Evolutionary conservation across 2,113 vertebrate species (phyloP).

Genomic region (Chascanopsetta lugubris): DNA sequence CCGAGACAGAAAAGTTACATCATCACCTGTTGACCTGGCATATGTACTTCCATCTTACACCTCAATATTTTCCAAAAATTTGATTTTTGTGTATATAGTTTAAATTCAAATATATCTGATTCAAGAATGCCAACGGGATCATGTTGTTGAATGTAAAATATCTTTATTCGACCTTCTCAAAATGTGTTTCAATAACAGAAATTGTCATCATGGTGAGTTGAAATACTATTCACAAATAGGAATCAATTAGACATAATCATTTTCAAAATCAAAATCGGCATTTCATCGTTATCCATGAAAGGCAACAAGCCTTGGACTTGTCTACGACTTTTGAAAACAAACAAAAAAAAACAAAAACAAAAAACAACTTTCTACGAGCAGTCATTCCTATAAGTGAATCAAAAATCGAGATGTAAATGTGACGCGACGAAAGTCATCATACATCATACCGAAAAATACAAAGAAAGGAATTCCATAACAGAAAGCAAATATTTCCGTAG

Average conservation of each 20-base stretch:
- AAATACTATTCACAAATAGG: constrained; percentile 74
- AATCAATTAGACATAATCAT: constrained; percentile 64
- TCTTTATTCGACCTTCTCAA: constrained; percentile 78
- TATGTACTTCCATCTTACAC: no score
- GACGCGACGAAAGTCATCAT: constrained; percentile 64
- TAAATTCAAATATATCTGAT: not conserved
- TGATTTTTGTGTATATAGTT: no score
- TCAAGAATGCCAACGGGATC: constrained; percentile 4
- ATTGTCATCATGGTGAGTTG: constrained; percentile 68
- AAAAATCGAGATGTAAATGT: constrained; percentile 56
- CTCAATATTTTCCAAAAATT: no score
- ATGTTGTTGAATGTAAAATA: constrained; percentile 77
- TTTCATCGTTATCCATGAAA: constrained; percentile 65
- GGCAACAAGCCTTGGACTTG: constrained; percentile 50
- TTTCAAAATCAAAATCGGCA: constrained; percentile 63
- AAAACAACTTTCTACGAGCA: constrained; percentile 65
- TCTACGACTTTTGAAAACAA: no score
- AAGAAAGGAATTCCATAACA: constrained; percentile 59
- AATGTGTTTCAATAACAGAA: constrained; percentile 78
- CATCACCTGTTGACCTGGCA: no score
- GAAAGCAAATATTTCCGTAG: constrained; percentile 56
- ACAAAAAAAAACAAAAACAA: no score
- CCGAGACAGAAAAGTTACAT: no score
- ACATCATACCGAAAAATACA: constrained; percentile 64
- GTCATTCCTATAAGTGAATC: constrained; percentile 55